A percentile compares a stretch with the other conserved stretches of the same genome.
Evolutionary conservation across 2,797 vertebrate species (phyloP).

Genomic region (Sitta carolinensis): DNA sequence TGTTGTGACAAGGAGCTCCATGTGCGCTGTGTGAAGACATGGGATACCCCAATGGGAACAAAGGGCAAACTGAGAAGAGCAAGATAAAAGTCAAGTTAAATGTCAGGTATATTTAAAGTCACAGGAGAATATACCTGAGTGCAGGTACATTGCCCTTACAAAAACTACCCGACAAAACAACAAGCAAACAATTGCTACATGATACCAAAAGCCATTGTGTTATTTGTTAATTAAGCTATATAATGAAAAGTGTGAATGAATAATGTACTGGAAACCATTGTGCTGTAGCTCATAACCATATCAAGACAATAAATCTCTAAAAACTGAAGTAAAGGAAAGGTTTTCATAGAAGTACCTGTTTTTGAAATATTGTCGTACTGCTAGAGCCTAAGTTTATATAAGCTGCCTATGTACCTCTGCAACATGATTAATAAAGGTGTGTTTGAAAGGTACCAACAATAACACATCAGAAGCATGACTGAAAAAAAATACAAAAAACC

Average conservation of each 20-base stretch:
- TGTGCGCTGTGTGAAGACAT: background rate
- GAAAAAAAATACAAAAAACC: accelerated
- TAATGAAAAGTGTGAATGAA: background rate
- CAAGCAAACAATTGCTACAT: background rate
- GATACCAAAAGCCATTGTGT: background rate
- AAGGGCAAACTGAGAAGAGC: conserved; percentile 27
- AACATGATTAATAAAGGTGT: background rate
- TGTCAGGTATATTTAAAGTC: conserved; percentile 5
- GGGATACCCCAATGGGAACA: background rate
- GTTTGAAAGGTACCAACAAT: background rate
- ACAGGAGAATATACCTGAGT: background rate
- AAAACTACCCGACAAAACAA: background rate
- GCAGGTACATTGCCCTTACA: background rate
- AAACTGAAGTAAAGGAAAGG: background rate
- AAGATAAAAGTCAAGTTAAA: conserved; percentile 39
- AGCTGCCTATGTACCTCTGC: background rate
- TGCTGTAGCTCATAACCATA: background rate
- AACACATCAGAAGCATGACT: background rate
- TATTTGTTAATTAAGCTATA: background rate
- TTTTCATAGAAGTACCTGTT: background rate
- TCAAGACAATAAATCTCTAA: background rate
- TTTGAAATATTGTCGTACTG: background rate
- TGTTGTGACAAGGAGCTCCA: background rate
- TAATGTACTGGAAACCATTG: background rate
- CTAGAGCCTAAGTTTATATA: background rate